These are phyloP conservation scores for Anniella stebbinsi DNA, from an alignment of 2,797 vertebrate species.

Conservation along the genomic window DNA sequence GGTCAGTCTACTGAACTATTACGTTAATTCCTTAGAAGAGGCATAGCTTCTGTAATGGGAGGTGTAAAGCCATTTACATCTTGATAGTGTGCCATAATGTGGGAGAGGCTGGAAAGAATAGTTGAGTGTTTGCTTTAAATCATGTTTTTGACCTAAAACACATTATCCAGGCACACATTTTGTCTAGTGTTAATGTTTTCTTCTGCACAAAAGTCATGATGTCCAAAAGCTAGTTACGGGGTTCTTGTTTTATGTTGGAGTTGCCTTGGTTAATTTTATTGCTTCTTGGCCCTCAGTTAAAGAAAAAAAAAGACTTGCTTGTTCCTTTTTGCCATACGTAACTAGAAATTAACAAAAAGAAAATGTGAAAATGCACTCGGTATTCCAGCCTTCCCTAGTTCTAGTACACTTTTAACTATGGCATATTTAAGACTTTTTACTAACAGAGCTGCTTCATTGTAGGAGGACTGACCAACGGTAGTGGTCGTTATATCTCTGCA, in stretches of 20 bases:
- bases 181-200: not conserved
- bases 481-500: conserved; percentile 96
- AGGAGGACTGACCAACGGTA: conserved; percentile 98
- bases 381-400: conserved; percentile 61
- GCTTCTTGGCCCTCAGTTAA: conserved; percentile 47
- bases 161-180: not conserved
- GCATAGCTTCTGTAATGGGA: conserved; percentile 17
- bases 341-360: conserved; percentile 43
- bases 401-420: conserved; percentile 54
- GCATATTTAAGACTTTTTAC: conserved; percentile 42
- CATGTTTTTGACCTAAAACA: conserved; percentile 56
- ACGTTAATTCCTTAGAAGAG: conserved; percentile 25
- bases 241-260: conserved; percentile 35
- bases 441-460: conserved; percentile 80
- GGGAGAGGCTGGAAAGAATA: conserved; percentile 63
- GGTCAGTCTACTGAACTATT: conserved; percentile 42
- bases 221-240: conserved; percentile 38
- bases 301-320: not conserved
- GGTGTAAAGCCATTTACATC: conserved; percentile 1
- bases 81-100: not conserved
- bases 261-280: conserved; percentile 57
- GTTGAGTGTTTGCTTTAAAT: conserved; percentile 70
- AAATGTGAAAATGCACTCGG: conserved; percentile 44
- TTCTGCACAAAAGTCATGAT: conserved; percentile 35
- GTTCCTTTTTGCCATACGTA: not conserved